A percentile compares a stretch with the other conserved stretches of the same genome.
Conservation (phyloP, 2,113 vertebrate species). For the Entelurus aequoreus region DNA sequence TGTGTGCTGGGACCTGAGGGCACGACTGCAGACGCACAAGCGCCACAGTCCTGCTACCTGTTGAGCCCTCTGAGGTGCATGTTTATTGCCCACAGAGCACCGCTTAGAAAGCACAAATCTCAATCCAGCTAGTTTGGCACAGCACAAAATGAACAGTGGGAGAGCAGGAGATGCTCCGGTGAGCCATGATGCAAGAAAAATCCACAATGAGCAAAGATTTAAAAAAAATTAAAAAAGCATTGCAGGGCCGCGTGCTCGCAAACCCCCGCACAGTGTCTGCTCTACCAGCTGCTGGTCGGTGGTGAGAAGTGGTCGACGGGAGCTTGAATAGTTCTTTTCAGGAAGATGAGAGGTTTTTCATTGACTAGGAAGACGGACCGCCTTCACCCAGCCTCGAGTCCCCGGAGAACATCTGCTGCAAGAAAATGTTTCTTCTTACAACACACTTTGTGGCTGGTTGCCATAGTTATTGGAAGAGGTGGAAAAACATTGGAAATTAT, state of each 20-base stretch:
- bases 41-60: conserved; percentile 23
- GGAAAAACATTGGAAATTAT: conserved; percentile 57
- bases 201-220: conserved; percentile 18
- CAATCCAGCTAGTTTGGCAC: too few species aligned
- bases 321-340: conserved; percentile 46
- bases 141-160: too few species aligned
- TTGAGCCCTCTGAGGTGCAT: conserved; percentile 27
- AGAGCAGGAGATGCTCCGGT: conserved; percentile 7
- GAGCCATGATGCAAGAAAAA: conserved; percentile 16
- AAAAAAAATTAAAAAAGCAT: conserved; percentile 22
- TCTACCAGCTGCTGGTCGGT: conserved; percentile 65
- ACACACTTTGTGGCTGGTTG: conserved; percentile 51
- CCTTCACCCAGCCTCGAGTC: conserved; percentile 55
- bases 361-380: conserved; percentile 59
- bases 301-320: conserved; percentile 57
- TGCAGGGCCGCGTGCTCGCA: conserved; percentile 32
- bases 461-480: conserved; percentile 64
- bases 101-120: too few species aligned
- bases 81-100: conserved; percentile 44
- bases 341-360: conserved; percentile 54
- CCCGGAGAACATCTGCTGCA: conserved; percentile 50
- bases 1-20: conserved; percentile 8
- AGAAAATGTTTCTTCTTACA: conserved; percentile 33
- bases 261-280: conserved; percentile 64
- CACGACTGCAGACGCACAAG: conserved; percentile 15